Base-by-base conservation (phyloP, 2,797 vertebrate species). In the Avahi laniger region DNA sequence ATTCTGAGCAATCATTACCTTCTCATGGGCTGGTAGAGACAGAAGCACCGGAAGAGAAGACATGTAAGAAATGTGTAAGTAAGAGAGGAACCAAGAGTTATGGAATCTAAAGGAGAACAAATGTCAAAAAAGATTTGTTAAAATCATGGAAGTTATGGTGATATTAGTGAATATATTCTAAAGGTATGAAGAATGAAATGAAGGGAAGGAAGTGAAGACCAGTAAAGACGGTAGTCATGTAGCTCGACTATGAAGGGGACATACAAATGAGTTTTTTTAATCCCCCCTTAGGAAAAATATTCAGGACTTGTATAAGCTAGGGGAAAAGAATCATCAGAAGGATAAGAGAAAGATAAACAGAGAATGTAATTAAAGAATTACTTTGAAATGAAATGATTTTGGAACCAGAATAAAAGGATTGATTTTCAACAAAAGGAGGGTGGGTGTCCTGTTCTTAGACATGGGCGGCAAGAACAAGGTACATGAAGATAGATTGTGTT, bases 281-380 rank as follows among this genome's bases (percentile, higher is more conserved):
- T 26, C 22, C 3, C 5, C 5, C 28, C 11, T 54, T 61, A 26
- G 65, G 35, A 48, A 70, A 75, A 91, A 50, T 54, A 67, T 57
- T 94, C 33, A 67, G 38, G 54, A 93, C 24, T 78, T 86, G 78
- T 43, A 22, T 79, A 65, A 46, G n/a, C 46, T 76, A 89, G 24
- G 48, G 4, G 5, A 12, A 69, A 80, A 63, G 35, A 90, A 26
- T 87, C 82, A 73, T 41, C 30, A 73, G 75, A 54, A 70, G 63
- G 67, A 70, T 22, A 85, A 83, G 9, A 78, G 11, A 35, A 30
- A 70, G n/a, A 48, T 59, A 30, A 90, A 83, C 1, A 67, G 33
- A 69, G 28, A 28, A 91, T 69, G 84, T 38, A 83, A 81, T 90
- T 82, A 72, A 86, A 86, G 8, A 92, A 86, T 86, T 95, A 22